Conservation (phyloP, 2,797 vertebrate species). For the Sebastiscus albofasciatus region DNA sequence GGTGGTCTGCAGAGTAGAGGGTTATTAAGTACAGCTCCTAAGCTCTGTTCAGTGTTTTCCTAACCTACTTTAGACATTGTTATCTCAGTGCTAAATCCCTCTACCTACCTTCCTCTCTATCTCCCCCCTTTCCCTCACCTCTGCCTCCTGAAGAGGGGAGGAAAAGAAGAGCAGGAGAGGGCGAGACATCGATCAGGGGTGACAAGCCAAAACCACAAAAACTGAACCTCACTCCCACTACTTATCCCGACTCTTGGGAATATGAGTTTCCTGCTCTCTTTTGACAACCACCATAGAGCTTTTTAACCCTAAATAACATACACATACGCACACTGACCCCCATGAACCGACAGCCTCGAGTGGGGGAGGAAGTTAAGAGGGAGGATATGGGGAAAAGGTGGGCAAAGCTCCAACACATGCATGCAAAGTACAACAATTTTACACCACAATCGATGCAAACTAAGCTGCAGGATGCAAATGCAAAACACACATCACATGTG, state of each 20-base stretch:
- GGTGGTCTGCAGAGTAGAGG: slow-evolving; percentile 65
- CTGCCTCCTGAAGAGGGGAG: slow-evolving; percentile 22
- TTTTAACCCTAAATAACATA: slow-evolving; percentile 13
- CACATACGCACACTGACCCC: background rate
- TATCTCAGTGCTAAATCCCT: slow-evolving; percentile 70
- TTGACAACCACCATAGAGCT: slow-evolving; percentile 21
- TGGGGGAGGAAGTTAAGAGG: background rate
- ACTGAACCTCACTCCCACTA: background rate
- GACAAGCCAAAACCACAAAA: slow-evolving; percentile 41
- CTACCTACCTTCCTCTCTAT: slow-evolving; percentile 37
- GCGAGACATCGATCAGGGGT: slow-evolving; percentile 47
- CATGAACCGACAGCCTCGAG: background rate
- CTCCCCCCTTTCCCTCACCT: slow-evolving; percentile 47
- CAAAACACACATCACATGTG: slow-evolving; percentile 31
- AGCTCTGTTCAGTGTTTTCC: slow-evolving; percentile 70
- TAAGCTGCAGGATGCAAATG: slow-evolving; percentile 9
- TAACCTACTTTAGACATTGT: slow-evolving; percentile 70
- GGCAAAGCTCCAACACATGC: background rate
- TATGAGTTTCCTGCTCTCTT: slow-evolving; percentile 40
- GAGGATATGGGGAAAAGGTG: slow-evolving; percentile 6
- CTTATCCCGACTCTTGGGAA: slow-evolving; percentile 13
- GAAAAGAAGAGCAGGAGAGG: slow-evolving; percentile 27
- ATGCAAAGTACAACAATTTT: slow-evolving; percentile 2
- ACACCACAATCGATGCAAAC: background rate
- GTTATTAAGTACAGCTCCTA: slow-evolving; percentile 59